A percentile compares a stretch with the other conserved stretches of the same genome.
phyloP scores from a whole-genome alignment of 2,113 vertebrate species.

The Stercorarius parasiticus region DNA sequence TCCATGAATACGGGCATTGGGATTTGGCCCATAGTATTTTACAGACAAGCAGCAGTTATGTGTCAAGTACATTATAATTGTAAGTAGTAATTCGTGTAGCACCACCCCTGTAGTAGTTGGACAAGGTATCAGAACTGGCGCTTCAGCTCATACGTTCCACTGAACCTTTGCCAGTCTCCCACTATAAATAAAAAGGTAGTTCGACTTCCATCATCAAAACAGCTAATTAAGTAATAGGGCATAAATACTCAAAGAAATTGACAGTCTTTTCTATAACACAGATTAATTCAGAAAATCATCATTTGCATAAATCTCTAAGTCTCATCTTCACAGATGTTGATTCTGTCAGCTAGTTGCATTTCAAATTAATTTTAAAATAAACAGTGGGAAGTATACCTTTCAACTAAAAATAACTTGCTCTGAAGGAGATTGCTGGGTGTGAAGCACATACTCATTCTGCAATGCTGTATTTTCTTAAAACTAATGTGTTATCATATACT shows the following conservation, averaged over 20 bases:
- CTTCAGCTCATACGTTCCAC: background rate
- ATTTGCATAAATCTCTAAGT: slow-evolving; percentile 79
- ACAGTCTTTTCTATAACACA: slow-evolving; percentile 64
- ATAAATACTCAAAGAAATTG: slow-evolving; percentile 72
- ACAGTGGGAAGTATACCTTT: slow-evolving; percentile 72
- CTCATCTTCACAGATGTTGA: slow-evolving; percentile 78
- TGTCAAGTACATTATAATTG: background rate
- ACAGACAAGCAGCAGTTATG: background rate
- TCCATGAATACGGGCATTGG: background rate
- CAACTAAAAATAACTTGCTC: slow-evolving; percentile 74
- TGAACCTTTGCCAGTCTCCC: slow-evolving; percentile 8
- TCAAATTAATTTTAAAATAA: slow-evolving; percentile 80
- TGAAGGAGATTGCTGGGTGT: slow-evolving; percentile 8
- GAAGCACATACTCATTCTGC: slow-evolving; percentile 27
- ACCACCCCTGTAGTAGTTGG: background rate
- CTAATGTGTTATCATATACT: background rate
- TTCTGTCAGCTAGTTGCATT: slow-evolving; percentile 78
- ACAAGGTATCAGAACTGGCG: background rate
- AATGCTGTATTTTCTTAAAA: slow-evolving; percentile 34
- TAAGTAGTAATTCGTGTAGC: background rate
- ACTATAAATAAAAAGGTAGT: slow-evolving; percentile 65
- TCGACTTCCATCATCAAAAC: slow-evolving; percentile 70
- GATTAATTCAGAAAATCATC: slow-evolving; percentile 74
- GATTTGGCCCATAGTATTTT: background rate
- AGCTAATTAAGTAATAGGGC: slow-evolving; percentile 70